phyloP scores from a whole-genome alignment of 2,888 invertebrate genomes.

The Bembecia ichneumoniformis region DNA sequence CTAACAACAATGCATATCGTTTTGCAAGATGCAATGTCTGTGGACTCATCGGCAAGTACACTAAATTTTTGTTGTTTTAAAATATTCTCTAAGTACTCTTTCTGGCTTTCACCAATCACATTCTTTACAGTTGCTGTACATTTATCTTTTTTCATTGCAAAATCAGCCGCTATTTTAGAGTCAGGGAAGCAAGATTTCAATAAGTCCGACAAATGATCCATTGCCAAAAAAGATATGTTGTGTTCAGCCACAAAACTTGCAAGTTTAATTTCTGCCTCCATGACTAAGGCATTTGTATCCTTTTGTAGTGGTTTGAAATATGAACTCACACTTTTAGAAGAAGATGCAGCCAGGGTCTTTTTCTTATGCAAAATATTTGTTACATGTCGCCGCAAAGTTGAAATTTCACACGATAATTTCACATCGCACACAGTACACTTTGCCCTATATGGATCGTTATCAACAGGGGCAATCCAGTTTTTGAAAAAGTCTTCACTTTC shows the following conservation, averaged over 20 bases:
- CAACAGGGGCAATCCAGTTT: slow-evolving; percentile 8
- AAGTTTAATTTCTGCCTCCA: not conserved
- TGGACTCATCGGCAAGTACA: slow-evolving; percentile 5
- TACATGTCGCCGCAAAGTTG: slow-evolving; percentile 5
- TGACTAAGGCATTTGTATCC: not conserved
- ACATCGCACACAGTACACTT: slow-evolving; percentile 4
- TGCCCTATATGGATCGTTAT: slow-evolving; percentile 6
- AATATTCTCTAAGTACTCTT: slow-evolving; percentile 2
- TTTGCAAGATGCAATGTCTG: slow-evolving; percentile 3
- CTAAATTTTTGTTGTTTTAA: slow-evolving; percentile 5
- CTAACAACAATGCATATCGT: slow-evolving; percentile 3
- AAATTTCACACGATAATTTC: slow-evolving; percentile 6
- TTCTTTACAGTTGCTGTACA: slow-evolving; percentile 3
- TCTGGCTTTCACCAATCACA: slow-evolving; percentile 4
- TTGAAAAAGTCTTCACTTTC: slow-evolving; percentile 8
- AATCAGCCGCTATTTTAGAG: slow-evolving; percentile 6
- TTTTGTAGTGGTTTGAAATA: not conserved
- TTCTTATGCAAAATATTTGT: not conserved
- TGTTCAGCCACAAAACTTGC: not conserved
- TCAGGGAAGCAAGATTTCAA: slow-evolving; percentile 2
- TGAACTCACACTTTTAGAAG: not conserved
- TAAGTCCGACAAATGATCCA: not conserved
- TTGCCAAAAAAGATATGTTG: not conserved
- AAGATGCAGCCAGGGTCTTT: not conserved
- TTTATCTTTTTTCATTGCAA: slow-evolving; percentile 3